Evolutionary conservation across 2,797 vertebrate genomes (phyloP).

Genomic region (Typhlichthys eigenmanni): DNA sequence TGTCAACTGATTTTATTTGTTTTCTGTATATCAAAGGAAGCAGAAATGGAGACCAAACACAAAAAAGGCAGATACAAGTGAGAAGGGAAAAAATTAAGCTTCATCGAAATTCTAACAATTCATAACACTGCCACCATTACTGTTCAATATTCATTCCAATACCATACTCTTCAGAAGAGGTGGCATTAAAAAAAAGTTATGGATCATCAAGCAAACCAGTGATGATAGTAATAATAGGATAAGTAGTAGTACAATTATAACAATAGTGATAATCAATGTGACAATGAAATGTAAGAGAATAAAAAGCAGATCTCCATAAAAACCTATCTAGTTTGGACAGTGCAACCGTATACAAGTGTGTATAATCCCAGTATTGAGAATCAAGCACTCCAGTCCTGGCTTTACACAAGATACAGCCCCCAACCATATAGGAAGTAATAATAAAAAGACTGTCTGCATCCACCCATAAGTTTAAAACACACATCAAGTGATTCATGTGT

Average conservation of each 20-base stretch:
- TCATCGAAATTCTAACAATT: conserved; percentile 83
- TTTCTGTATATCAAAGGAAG: conserved; percentile 85
- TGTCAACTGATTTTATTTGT: conserved; percentile 81
- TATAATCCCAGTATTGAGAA: conserved; percentile 73
- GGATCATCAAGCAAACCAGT: conserved; percentile 80
- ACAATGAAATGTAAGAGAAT: conserved; percentile 79
- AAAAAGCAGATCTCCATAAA: conserved; percentile 82
- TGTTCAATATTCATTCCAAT: conserved; percentile 81
- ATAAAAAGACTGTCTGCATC: conserved; percentile 47
- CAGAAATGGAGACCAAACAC: conserved; percentile 82
- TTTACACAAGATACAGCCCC: conserved; percentile 76
- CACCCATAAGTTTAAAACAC: conserved; percentile 47
- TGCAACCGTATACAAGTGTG: conserved; percentile 72
- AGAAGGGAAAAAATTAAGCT: conserved; percentile 75
- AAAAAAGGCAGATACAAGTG: conserved; percentile 82
- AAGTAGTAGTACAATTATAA: conserved; percentile 85
- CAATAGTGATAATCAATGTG: conserved; percentile 84
- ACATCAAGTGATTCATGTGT: conserved; percentile 62
- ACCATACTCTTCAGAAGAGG: conserved; percentile 74
- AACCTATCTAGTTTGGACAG: conserved; percentile 80
- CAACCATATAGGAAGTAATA: conserved; percentile 61
- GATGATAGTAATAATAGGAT: conserved; percentile 79
- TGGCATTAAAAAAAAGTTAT: conserved; percentile 76
- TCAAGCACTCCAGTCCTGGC: conserved; percentile 73
- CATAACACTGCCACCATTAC: conserved; percentile 82